Conservation (phyloP, 2,888 invertebrate species). For the Drosophila formosana region DNA sequence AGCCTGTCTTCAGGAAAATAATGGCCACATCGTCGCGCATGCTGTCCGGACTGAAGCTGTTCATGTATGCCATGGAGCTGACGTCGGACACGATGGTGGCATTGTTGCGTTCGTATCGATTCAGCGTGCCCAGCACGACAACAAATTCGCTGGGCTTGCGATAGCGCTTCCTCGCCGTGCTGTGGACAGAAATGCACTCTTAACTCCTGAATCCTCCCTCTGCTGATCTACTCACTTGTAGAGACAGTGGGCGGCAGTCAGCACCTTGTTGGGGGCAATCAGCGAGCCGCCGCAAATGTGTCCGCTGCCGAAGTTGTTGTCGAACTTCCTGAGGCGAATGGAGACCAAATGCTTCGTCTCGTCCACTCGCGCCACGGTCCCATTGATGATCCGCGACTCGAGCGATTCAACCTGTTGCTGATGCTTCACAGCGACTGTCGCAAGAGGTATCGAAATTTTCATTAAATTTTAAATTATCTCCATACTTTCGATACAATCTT, state of each 20-base stretch:
- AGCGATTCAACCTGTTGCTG: background rate
- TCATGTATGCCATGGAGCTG: conserved; percentile 73
- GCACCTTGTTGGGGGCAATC: conserved; percentile 78
- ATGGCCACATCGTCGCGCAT: conserved; percentile 83
- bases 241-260: conserved; percentile 83
- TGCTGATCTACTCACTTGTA: conserved; percentile 74
- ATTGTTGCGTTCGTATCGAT: conserved; percentile 73
- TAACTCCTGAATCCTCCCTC: background rate
- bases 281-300: conserved; percentile 83
- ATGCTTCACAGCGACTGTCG: conserved; percentile 8
- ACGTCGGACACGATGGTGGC: conserved; percentile 81
- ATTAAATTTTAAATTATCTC: too few relatives aligned
- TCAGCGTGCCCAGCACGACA: conserved; percentile 83
- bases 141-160: conserved; percentile 80
- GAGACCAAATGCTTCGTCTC: conserved; percentile 81
- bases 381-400: conserved; percentile 79
- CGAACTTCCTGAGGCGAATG: conserved; percentile 74
- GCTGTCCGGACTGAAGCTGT: conserved; percentile 74
- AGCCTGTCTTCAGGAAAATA: conserved; percentile 72
- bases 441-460: background rate
- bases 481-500: too few relatives aligned
- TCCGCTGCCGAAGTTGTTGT: conserved; percentile 78
- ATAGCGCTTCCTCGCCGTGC: conserved; percentile 70
- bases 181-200: conserved; percentile 26
- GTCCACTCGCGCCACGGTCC: conserved; percentile 61